phyloP scores from a whole-genome alignment of 1,140 invertebrate species.

The Agrypnia vestita region DNA sequence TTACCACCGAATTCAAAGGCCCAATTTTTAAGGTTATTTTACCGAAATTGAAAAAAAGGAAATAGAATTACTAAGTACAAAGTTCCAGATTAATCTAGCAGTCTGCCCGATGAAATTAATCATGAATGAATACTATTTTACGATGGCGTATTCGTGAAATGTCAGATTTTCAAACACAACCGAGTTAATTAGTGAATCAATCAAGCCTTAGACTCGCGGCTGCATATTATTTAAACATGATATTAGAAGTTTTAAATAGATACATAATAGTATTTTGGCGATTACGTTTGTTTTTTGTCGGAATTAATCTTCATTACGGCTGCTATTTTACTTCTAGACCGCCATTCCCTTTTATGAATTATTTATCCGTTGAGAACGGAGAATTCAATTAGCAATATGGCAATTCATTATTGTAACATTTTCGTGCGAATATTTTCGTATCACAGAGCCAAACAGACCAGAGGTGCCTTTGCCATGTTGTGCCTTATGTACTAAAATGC shows the following conservation, averaged over 20 bases:
- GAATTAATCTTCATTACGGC: constrained; percentile 30
- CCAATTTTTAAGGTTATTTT: too few species aligned
- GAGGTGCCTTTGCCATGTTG: background rate
- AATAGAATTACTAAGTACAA: too few species aligned
- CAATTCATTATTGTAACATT: constrained; percentile 19
- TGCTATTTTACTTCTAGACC: background rate
- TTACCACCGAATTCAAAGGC: too few species aligned
- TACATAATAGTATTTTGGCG: too few species aligned
- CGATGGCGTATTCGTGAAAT: constrained; percentile 22
- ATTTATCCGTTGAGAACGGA: constrained; percentile 2
- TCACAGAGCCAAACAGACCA: background rate
- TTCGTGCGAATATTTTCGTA: constrained; percentile 7
- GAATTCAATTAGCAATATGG: constrained; percentile 12
- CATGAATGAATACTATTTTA: constrained; percentile 14
- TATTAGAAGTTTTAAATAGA: too few species aligned
- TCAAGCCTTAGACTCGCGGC: background rate
- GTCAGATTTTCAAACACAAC: constrained; percentile 3
- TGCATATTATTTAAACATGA: too few species aligned
- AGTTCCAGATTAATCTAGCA: too few species aligned
- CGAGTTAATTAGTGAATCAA: constrained; percentile 24
- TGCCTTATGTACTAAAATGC: too few species aligned
- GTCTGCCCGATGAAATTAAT: background rate
- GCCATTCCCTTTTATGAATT: constrained; percentile 14
- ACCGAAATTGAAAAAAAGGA: too few species aligned
- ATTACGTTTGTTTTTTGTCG: background rate